Base-by-base conservation (phyloP, 2,113 vertebrate genomes). In the Equus przewalskii region DNA sequence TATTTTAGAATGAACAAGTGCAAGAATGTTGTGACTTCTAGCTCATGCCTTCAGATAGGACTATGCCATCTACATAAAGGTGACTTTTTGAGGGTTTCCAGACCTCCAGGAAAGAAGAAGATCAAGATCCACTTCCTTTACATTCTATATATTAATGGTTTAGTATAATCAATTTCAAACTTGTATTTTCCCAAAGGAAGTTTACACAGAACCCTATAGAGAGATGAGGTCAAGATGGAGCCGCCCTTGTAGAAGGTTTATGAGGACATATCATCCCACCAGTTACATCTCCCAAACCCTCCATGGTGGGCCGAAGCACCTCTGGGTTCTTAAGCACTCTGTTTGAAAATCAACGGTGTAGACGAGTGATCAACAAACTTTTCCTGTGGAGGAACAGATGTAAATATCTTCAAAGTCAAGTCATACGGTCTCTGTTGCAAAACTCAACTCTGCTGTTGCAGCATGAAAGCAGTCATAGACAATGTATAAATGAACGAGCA, bases 1-100 rank as follows among this genome's bases (percentile, higher is more conserved):
- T 3, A 28, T 7, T 93, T 15, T 4, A 10, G 26, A 62, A 30
- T 41, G 58, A 60, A n/a, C 1, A 7, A 22, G 0, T 4, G 0
- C 36, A 62, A n/a, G 69, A 60, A 21, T 6, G 22, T 18, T 19
- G 30, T 22, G 16, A 36, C 19, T 72, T 51, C 3, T 9, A 65
- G 19, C 2, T 60, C 15, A 11, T 18, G 4, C 8, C 19, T 72
- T 89, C 30, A 62, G 19, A 44, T 7, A 12, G 4, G 21, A 2
- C 62, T 13, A 33, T 19, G 1, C 6, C 69, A 58, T 19, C 15
- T 9, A 87, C 26, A 12, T 7, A 36, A 79, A 75, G 13, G 26
- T 2, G 3, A 44, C 11, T 36, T 69, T 41, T 33, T 5, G 14
- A 62, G 28, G 41, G 46, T 67, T 84, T 14, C 4, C 1, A 62